Evolutionary conservation across 2,888 invertebrate species (phyloP).

Genomic region (Cerastis rubricosa): DNA sequence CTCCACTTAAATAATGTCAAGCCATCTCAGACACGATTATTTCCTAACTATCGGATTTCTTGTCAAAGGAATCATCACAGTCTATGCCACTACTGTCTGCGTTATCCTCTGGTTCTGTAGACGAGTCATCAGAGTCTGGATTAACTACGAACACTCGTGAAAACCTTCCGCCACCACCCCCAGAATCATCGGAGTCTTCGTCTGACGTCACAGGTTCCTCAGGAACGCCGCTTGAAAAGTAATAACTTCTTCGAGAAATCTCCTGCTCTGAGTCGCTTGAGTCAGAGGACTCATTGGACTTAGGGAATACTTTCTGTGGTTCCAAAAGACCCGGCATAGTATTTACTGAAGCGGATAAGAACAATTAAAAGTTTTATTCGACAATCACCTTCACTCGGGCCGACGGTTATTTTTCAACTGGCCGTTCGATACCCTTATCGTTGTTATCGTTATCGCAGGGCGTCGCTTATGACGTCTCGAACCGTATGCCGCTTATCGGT

Average conservation of each 20-base stretch:
- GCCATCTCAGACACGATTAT: slow-evolving; percentile 70
- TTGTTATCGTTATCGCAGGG: slow-evolving; percentile 83
- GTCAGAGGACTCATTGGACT: slow-evolving; percentile 88
- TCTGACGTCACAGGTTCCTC: slow-evolving; percentile 88
- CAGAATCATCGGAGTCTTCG: slow-evolving; percentile 89
- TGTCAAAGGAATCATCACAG: slow-evolving; percentile 92
- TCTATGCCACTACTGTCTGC: slow-evolving; percentile 91
- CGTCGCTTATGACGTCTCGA: slow-evolving; percentile 78
- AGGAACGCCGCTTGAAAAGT: slow-evolving; percentile 85
- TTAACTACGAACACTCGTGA: slow-evolving; percentile 94
- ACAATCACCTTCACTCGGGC: slow-evolving; percentile 85
- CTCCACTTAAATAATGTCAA: slow-evolving; percentile 75
- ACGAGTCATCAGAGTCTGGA: slow-evolving; percentile 88
- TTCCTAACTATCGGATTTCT: slow-evolving; percentile 81
- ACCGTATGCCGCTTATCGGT: slow-evolving; percentile 86
- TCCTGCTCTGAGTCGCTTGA: slow-evolving; percentile 86
- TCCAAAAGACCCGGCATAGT: slow-evolving; percentile 86
- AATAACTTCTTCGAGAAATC: slow-evolving; percentile 84
- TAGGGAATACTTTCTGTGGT: slow-evolving; percentile 90
- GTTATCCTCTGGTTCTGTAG: slow-evolving; percentile 91
- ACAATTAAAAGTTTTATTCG: slow-evolving; percentile 79
- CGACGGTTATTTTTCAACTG: slow-evolving; percentile 79
- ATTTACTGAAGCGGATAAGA: slow-evolving; percentile 76
- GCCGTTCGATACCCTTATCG: slow-evolving; percentile 83
- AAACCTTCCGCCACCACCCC: slow-evolving; percentile 90